Base-by-base conservation (phyloP, 2,888 invertebrate species). In the Cephalotes varians region DNA sequence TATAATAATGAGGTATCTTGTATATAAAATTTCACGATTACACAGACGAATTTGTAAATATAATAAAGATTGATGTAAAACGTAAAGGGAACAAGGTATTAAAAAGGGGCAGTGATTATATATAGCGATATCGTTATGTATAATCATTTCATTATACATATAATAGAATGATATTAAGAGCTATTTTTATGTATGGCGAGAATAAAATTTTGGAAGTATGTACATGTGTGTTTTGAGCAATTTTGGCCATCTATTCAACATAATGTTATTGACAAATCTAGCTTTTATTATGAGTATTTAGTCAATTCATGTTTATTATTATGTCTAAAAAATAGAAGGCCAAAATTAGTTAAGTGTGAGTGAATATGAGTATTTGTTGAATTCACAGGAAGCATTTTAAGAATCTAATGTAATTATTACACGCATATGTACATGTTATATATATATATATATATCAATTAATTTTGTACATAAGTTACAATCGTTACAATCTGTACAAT, bases 391-490 rank as follows among this genome's bases (percentile, higher is more conserved):
- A 80, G 82, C 87, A 83, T 87, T 85, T 80, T 86, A 90, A 90
- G 86, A 84, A 90, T 88, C 60, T 88, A 91, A 90, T 90, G 89
- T 91, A 92, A 89, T 87, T 90, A 92, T 80, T 90, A 87, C 91
- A 90, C 91, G 91, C 91, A 89, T 92, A 92, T 91, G 91, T 91
- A 92, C 91, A 91, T 91, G 90, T 91, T 93, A 92, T 91, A 92
- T 91, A 92, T 91, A 92, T 91, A 92, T 91, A 92, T 92, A 44
- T 44, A 44, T 44, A 44, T 44, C 15, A 90, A 92, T 91, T 91
- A 92, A 89, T 92, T 93, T 93, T 93, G 93, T 93, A 93, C 92
- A 93, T 93, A 93, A 90, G 91, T 91, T 91, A 90, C 91, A 88
- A 92, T 92, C 84, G 91, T 93, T 87, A 91, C 90, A 87, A 82